These are phyloP conservation scores for Sclerurus mexicanus DNA, from an alignment of 2,113 vertebrate species.

Conservation along the genomic window DNA sequence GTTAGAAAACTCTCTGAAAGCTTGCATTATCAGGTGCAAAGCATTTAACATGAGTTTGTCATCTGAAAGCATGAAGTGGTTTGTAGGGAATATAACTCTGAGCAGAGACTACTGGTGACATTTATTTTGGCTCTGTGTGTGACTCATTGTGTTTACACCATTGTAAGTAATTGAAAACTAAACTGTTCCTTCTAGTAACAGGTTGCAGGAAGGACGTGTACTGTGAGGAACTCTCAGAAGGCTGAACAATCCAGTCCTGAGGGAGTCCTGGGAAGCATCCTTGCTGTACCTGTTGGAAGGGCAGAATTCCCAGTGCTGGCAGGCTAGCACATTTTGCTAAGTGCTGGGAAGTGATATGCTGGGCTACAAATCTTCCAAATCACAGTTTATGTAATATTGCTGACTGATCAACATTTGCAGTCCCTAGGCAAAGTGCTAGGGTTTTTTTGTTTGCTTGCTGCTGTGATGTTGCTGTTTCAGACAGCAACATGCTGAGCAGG, in stretches of 20 bases:
- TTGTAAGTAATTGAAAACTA: not conserved
- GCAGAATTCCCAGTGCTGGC: not conserved
- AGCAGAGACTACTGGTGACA: not conserved
- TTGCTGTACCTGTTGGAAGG: not conserved
- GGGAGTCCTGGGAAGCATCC: not conserved
- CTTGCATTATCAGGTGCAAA: not conserved
- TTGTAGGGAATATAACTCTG: not conserved
- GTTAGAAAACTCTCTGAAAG: not conserved
- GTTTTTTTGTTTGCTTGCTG: not conserved
- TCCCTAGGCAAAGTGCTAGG: not conserved
- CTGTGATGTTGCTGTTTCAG: not conserved
- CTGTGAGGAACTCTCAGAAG: not conserved
- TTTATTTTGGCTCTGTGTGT: not conserved
- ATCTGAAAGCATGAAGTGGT: not conserved
- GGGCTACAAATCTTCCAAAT: not conserved
- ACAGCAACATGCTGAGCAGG: not conserved
- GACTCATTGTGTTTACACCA: not conserved
- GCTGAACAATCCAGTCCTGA: not conserved
- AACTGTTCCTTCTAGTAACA: not conserved
- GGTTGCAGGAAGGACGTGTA: not conserved
- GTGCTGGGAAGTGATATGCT: not conserved
- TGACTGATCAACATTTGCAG: not conserved
- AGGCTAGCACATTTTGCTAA: not conserved
- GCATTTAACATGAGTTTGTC: not conserved
- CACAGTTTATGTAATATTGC: not conserved